Base-by-base conservation (phyloP, 2,797 vertebrate genomes). In the Parauchenoglanis punctatus region DNA sequence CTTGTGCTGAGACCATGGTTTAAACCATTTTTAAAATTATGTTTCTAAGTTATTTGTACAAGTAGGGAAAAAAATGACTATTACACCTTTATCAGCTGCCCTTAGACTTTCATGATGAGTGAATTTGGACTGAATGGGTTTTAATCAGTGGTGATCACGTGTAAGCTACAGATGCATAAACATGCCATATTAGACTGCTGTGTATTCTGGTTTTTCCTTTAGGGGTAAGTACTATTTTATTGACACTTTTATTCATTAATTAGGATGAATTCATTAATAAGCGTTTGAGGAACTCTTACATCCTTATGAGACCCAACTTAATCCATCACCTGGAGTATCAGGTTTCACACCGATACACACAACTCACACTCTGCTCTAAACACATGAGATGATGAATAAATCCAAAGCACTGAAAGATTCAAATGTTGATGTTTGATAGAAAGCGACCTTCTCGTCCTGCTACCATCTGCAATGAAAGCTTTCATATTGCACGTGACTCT, bases 401-500 rank as follows among this genome's bases (percentile, higher is more conserved):
- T 0, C 15, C 58, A 58, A 17, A 44, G 78, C 78, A 82, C 54
- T 35, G 40, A 44, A 68, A 84, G 49, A 81, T 20, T 81, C 61
- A 81, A 84, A 68, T 59, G 44, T 11, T 23, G 40, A 44, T 23
- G 70, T 46, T 5, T 20, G 67, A 80, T 20, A 83, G 75, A 49
- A 85, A 31, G 72, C 17, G 61, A 28, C 25, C 81, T 59, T 44
- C 68, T 82, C 75, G 81, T 75, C 78, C 87, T 84, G 67, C 17
- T 44, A 49, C 35, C 67, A 17, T 49, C 86, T 28, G 70, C 88
- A 88, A 76, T 84, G 11, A 63, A 84, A 88, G 86, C 88, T 75
- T 81, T 83, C 54, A 84, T 89, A 86, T 80, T 87, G 88, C 90
- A 87, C 85, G 72, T 84, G 65, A 86, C 18, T 40, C 23, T 44